These are phyloP conservation scores for Hydriomena furcata DNA, from an alignment of 2,888 invertebrate genomes.

Conservation along the genomic window DNA sequence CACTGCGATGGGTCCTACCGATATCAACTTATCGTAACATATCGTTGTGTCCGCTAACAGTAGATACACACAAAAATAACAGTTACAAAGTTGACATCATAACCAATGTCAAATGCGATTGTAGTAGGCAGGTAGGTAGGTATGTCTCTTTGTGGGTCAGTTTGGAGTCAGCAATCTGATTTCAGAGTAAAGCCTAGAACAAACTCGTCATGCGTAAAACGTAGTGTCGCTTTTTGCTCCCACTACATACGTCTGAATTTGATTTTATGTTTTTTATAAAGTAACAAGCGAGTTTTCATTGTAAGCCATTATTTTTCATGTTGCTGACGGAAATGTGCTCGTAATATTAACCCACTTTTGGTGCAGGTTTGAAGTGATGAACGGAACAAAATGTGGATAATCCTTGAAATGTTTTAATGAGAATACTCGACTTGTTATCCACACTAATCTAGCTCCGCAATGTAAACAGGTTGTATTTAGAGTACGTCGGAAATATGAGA, in stretches of 20 bases:
- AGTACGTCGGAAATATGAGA: too few species aligned
- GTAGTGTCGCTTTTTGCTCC: constrained; percentile 23
- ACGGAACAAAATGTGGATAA: constrained; percentile 7
- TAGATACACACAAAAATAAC: too few species aligned
- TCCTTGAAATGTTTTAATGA: constrained; percentile 11
- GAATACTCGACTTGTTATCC: background rate
- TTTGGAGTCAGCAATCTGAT: too few species aligned
- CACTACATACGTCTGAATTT: constrained; percentile 25
- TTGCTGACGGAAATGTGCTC: constrained; percentile 18
- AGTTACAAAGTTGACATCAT: too few species aligned
- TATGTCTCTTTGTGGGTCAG: too few species aligned
- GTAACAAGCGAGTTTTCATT: constrained; percentile 24
- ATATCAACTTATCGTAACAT: too few species aligned
- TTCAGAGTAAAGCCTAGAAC: too few species aligned
- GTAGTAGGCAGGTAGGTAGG: too few species aligned
- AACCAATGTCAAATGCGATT: too few species aligned
- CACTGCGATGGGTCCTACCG: too few species aligned
- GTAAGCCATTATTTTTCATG: constrained; percentile 20
- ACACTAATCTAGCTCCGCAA: background rate
- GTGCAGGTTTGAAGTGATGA: constrained; percentile 13
- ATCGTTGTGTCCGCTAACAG: too few species aligned
- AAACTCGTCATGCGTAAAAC: constrained; percentile 19
- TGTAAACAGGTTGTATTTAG: background rate
- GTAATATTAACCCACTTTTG: constrained; percentile 26
- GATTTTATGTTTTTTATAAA: constrained; percentile 28